Percentiles rank a stretch among this genome's conserved stretches.
These are phyloP conservation scores for Bedellia somnulentella DNA, from an alignment of 2,888 invertebrate genomes.

Conservation along the genomic window DNA sequence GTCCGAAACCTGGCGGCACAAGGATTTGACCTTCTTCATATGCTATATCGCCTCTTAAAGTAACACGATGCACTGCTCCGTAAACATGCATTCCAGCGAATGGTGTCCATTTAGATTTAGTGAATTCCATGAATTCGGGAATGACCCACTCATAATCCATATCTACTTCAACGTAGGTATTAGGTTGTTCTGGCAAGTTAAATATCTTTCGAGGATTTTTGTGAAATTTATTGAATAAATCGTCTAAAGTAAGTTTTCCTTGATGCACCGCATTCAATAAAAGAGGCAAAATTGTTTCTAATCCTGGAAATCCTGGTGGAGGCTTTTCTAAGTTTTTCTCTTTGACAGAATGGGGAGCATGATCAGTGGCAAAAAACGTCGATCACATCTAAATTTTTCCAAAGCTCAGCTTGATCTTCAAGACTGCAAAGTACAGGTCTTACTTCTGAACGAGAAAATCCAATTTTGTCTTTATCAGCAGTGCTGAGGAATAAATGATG, in stretches of 20 bases:
- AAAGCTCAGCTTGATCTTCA: constrained; percentile 95
- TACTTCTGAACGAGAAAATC: constrained; percentile 76
- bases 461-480: constrained; percentile 72
- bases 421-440: constrained; percentile 80
- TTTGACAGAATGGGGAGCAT: constrained; percentile 91
- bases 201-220: constrained; percentile 94
- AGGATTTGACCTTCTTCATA: constrained; percentile 93
- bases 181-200: constrained; percentile 91
- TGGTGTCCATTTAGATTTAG: constrained; percentile 96
- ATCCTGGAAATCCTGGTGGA: constrained; percentile 94
- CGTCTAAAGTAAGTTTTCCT: constrained; percentile 85
- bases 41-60: constrained; percentile 93
- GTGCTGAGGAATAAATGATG: constrained; percentile 95
- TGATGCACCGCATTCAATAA: constrained; percentile 92
- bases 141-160: constrained; percentile 93
- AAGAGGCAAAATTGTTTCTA: constrained; percentile 97
- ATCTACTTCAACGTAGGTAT: constrained; percentile 96
- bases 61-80: constrained; percentile 90
- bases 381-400: constrained; percentile 94
- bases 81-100: constrained; percentile 86
- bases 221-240: constrained; percentile 88
- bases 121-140: constrained; percentile 76
- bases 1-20: constrained; percentile 84
- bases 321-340: constrained; percentile 85
- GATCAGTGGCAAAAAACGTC: constrained; percentile 99